These are phyloP conservation scores for Scolopax mira DNA, from an alignment of 2,113 vertebrate species.

Conservation along the genomic window DNA sequence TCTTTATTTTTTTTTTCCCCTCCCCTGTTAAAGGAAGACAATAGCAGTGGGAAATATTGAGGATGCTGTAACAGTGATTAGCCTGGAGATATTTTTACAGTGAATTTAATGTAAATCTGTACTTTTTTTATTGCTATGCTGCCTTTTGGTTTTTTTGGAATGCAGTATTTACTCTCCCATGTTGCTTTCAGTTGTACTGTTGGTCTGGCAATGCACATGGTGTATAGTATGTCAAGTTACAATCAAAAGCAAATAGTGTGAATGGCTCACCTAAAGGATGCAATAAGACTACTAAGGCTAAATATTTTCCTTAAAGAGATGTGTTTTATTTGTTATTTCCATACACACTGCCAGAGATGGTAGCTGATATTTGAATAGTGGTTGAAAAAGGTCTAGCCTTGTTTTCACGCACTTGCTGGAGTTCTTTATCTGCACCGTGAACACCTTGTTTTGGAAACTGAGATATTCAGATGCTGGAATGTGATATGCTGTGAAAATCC, in stretches of 20 bases:
- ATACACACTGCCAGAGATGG: neutral
- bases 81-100: neutral
- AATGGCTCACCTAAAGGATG: neutral
- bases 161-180: neutral
- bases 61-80: neutral
- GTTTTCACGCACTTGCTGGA: neutral
- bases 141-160: neutral
- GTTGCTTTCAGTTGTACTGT: neutral
- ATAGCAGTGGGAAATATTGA: neutral
- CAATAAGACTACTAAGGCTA: neutral
- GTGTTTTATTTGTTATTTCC: neutral
- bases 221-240: neutral
- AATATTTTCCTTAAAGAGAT: neutral
- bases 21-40: neutral
- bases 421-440: neutral
- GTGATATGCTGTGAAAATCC: neutral
- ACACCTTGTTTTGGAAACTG: conserved; percentile 11
- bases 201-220: neutral
- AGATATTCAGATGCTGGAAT: neutral
- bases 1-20: neutral
- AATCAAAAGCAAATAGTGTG: neutral
- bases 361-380: neutral
- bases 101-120: neutral
- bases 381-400: neutral
- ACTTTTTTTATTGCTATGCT: neutral